Conservation (phyloP, 2,113 vertebrate genomes). For the Syrrhaptes paradoxus region DNA sequence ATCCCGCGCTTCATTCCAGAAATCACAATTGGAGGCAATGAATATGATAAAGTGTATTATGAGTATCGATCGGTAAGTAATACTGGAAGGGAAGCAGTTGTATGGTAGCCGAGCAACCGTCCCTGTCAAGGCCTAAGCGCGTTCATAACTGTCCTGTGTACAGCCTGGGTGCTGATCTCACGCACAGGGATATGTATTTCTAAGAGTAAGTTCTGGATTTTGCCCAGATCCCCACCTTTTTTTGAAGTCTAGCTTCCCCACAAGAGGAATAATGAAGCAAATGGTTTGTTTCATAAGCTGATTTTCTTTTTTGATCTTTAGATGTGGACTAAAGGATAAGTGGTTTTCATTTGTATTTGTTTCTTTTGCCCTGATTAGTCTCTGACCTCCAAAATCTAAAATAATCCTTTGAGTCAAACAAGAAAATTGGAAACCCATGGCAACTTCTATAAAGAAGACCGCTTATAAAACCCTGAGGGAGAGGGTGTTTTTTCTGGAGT, state of each 20-base stretch:
- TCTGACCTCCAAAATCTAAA: conserved; percentile 40
- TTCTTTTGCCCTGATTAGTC: background rate
- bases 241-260: background rate
- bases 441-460: background rate
- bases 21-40: conserved; percentile 83
- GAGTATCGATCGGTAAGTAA: conserved; percentile 79
- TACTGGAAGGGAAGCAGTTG: background rate
- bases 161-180: background rate
- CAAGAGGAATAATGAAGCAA: background rate
- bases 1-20: conserved; percentile 86
- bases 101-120: background rate
- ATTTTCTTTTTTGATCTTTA: background rate
- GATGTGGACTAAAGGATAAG: conserved; percentile 4
- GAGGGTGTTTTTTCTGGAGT: background rate
- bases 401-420: conserved; percentile 22
- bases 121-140: fast-evolving
- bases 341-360: conserved; percentile 27
- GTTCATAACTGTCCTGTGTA: background rate
- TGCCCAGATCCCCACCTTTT: background rate
- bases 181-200: background rate
- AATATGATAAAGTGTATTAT: conserved; percentile 71
- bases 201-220: background rate
- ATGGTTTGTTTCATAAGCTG: background rate
- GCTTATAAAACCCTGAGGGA: background rate
- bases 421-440: conserved; percentile 17